Base-by-base conservation (phyloP, 2,797 vertebrate genomes). In the Nannoperca obscura region DNA sequence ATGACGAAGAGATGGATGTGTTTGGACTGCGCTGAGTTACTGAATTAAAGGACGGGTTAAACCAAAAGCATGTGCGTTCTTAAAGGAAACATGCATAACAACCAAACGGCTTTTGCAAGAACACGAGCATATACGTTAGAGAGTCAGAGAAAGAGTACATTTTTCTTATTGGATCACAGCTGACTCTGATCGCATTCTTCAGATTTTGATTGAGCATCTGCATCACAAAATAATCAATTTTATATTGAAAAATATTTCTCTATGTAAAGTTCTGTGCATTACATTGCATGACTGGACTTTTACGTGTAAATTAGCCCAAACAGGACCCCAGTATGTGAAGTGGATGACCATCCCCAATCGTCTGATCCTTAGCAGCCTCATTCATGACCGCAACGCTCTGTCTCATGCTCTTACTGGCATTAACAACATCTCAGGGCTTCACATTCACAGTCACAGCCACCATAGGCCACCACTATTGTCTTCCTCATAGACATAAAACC, bases 371-470 rank as follows among this genome's bases (percentile, higher is more conserved):
- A 27, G 38, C 58, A 62, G 64, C 47, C 34, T 82, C 44, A n/a
- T 68, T 67, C 12, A 71, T 79, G 47, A 79, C 64, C 53, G 67
- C 58, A 62, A 60, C 22, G 4, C 61, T 82, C 55, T 24, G 58
- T 79, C 58, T 86, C 76, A 71, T 73, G 60, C 76, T 87, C 75
- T 76, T 64, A 62, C 76, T 60, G 83, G 70, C 87, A 83, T 88
- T 68, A 78, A 85, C 73, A 83, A 85, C 91, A 91, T 92, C 93
- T 94, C 92, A 93, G 93, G 92, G 92, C 91, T 89, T 90, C 67
- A 81, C 81, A 83, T 62, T 63, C 78, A 87, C 73, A 79, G 54
- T 79, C 83, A 83, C 54, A 82, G 74, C 40, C 69, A 20, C 55
- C 69, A 46, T 50, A 32, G 52, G 55, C 71, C 85, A 30, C 50